Evolutionary conservation across 1,140 invertebrate species (phyloP).

Genomic region (Amyelois transitella): DNA sequence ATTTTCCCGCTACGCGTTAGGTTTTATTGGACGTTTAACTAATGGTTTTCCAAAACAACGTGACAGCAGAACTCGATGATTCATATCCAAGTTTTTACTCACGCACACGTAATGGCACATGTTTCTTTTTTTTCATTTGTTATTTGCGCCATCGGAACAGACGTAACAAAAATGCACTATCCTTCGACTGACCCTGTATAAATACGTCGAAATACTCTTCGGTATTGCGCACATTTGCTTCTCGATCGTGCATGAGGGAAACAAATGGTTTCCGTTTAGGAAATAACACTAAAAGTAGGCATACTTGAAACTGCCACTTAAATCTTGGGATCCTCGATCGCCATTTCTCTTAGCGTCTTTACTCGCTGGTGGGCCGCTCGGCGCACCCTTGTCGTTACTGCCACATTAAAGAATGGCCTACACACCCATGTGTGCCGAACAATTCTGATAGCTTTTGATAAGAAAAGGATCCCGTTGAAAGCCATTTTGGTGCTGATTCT

Average conservation of each 20-base stretch:
- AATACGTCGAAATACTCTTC: slow-evolving; percentile 45
- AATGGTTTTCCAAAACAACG: slow-evolving; percentile 39
- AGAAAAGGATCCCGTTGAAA: slow-evolving; percentile 10
- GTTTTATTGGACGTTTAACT: slow-evolving; percentile 37
- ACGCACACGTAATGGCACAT: slow-evolving; percentile 7
- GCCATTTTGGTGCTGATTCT: slow-evolving; percentile 4
- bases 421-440: slow-evolving; percentile 13
- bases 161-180: slow-evolving; percentile 29
- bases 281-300: slow-evolving; percentile 73
- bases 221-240: slow-evolving; percentile 57
- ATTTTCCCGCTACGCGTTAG: slow-evolving; percentile 21
- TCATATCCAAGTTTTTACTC: slow-evolving; percentile 26
- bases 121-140: neutral
- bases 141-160: neutral
- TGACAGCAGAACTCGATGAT: slow-evolving; percentile 33
- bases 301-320: slow-evolving; percentile 71
- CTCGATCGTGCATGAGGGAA: slow-evolving; percentile 59
- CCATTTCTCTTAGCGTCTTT: slow-evolving; percentile 67
- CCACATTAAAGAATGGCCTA: slow-evolving; percentile 40
- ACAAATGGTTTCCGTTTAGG: slow-evolving; percentile 71
- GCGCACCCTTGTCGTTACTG: slow-evolving; percentile 52
- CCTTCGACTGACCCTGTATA: slow-evolving; percentile 39
- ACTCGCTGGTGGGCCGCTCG: slow-evolving; percentile 33
- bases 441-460: slow-evolving; percentile 19
- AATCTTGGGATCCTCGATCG: slow-evolving; percentile 69